Conservation (phyloP, 1,140 invertebrate species). For the Drosophila sproati region DNA sequence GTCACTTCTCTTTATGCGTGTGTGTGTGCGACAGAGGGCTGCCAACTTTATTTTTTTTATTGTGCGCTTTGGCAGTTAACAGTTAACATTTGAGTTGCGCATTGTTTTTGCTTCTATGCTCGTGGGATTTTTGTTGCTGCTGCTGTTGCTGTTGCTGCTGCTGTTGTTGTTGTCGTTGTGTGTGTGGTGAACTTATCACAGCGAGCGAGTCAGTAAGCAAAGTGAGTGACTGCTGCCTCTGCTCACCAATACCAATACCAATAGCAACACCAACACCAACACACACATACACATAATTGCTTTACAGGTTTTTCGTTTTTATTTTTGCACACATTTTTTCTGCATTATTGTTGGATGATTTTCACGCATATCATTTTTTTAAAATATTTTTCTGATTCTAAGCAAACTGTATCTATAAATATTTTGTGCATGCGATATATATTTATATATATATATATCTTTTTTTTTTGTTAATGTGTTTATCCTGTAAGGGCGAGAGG, state of each 20-base stretch:
- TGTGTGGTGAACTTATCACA: conserved; percentile 51
- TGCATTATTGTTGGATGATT: neutral
- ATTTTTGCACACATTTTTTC: conserved; percentile 6
- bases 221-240: conserved; percentile 22
- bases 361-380: neutral
- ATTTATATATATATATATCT: too few relatives aligned
- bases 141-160: conserved; percentile 1
- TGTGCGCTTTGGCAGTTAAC: conserved; percentile 44
- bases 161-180: conserved; percentile 15
- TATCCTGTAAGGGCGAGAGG: conserved; percentile 40
- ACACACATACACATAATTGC: conserved; percentile 14
- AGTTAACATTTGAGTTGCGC: conserved; percentile 48
- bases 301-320: conserved; percentile 17
- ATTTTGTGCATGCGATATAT: neutral
- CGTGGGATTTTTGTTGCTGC: conserved; percentile 2
- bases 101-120: conserved; percentile 38
- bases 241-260: conserved; percentile 12
- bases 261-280: neutral
- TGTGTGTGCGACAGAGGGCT: conserved; percentile 25
- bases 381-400: neutral
- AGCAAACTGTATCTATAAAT: neutral
- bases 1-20: conserved; percentile 9
- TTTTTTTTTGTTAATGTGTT: conserved; percentile 10
- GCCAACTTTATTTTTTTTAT: conserved; percentile 37
- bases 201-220: conserved; percentile 18